Evolutionary conservation across 2,797 vertebrate genomes (phyloP), one percentile per base, ranked within the genome.

Genomic region (Linurgus olivaceus): DNA sequence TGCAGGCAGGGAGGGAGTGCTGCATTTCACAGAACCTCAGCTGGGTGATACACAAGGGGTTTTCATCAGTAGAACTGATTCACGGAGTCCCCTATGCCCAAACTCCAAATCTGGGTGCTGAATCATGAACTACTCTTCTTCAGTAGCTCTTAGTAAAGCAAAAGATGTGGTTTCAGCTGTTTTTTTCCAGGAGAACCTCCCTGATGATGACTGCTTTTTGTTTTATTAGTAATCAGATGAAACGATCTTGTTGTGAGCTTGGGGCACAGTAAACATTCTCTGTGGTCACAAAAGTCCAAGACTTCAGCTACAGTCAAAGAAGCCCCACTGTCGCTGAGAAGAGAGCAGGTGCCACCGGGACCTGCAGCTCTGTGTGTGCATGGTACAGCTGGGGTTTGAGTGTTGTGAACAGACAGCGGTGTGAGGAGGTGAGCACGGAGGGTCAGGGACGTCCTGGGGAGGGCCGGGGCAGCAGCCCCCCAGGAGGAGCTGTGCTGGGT

Each of bases 401-500:
- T 1, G 2, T 9, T 71, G 61, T 50, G 75, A 47, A 47, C 3
- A 13, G 4, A 0, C 12, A 2, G n/a, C 13, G 23, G 12, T 28
- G 68, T 40, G 3, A 6, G 1, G 21, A 75, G 35, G 17, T 28
- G 54, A 31, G 5, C 66, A 2, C 9, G n/a, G 29, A 55, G 44
- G 28, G 11, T 17, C 1, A 5, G 26, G 0, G 1, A 15, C 54
- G 62, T 58, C 23, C n/a, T 19, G 29, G 17, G 35, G 24, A 73
- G n/a, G 38, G 42, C 4, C 2, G 1, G 3, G 35, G 52, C 33
- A 71, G 10, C 44, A 62, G 52, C 66, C 48, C 52, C 42, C 13
- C 38, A 9, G 57, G 37, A 26, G 63, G 37, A 50, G 25, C 55
- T 16, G 48, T 38, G 50, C n/a, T 38, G 50, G 13, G 9, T 4